phyloP scores from a whole-genome alignment of 2,797 vertebrate genomes.

The Myotis planiceps region DNA sequence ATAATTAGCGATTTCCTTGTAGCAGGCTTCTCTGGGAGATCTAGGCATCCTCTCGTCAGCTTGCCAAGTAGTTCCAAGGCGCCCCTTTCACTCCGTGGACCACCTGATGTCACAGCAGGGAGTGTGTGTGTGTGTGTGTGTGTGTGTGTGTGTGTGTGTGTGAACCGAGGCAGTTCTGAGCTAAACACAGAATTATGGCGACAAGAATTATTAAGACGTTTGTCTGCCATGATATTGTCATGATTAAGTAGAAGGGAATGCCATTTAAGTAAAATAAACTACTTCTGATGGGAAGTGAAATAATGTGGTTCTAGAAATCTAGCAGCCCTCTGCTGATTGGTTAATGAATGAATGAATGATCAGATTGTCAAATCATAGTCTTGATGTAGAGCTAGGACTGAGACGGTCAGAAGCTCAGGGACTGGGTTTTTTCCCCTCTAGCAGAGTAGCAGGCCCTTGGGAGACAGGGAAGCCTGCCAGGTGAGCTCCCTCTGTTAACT shows the following conservation, averaged over 20 bases:
- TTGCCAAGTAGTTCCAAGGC: not conserved
- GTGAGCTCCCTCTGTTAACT: not conserved
- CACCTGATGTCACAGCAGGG: not conserved
- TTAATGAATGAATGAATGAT: not conserved
- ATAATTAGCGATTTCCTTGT: conserved; percentile 81
- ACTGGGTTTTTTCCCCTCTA: not conserved
- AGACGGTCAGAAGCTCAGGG: not conserved
- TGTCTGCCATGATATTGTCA: not conserved
- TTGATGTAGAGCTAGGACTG: conserved; percentile 29
- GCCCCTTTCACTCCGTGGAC: not conserved
- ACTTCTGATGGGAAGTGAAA: not conserved
- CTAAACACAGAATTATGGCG: not conserved
- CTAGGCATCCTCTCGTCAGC: conserved; percentile 43
- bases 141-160: not conserved
- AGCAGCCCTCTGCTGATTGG: not conserved
- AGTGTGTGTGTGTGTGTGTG: not conserved
- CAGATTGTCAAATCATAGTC: not conserved
- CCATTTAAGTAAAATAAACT: not conserved
- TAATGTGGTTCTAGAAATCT: not conserved
- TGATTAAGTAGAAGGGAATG: not conserved
- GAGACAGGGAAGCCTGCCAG: not conserved
- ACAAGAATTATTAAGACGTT: not conserved
- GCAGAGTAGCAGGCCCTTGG: too few species aligned
- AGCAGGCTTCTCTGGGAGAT: conserved; percentile 72
- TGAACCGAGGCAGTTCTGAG: not conserved